A percentile compares a stretch with the other conserved stretches of the same genome.
These are phyloP conservation scores for Trachymyrmex cornetzi DNA, from an alignment of 1,140 invertebrate genomes.

Conservation along the genomic window DNA sequence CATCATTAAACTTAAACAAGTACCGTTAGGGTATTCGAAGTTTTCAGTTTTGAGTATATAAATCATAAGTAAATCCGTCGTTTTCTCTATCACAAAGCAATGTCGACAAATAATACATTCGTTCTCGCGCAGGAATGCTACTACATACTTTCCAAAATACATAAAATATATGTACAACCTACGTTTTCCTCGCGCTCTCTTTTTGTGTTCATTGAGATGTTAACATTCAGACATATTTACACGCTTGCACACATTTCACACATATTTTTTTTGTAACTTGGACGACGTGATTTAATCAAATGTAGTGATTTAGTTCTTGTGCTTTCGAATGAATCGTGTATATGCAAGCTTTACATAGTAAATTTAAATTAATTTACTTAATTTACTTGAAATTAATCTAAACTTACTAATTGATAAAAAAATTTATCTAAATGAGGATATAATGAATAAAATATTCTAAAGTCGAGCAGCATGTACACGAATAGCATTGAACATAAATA, in stretches of 20 bases:
- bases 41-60: constrained; percentile 38
- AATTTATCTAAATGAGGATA: neutral
- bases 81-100: constrained; percentile 50
- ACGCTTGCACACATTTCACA: constrained; percentile 61
- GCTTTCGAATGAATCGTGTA: neutral
- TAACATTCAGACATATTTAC: constrained; percentile 56
- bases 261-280: constrained; percentile 60
- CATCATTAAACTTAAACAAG: too few species aligned
- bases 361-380: constrained; percentile 21
- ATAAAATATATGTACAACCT: constrained; percentile 76
- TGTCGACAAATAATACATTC: constrained; percentile 64
- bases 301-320: neutral
- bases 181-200: neutral
- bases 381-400: neutral
- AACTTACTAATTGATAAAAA: too few species aligned
- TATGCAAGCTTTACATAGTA: neutral
- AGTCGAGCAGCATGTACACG: neutral
- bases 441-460: neutral
- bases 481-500: neutral
- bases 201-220: constrained; percentile 42
- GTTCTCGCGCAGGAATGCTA: constrained; percentile 72
- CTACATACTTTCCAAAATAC: constrained; percentile 67
- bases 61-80: constrained; percentile 43
- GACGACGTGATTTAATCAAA: constrained; percentile 68
- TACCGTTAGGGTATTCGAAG: neutral